phyloP scores from a whole-genome alignment of 1,140 invertebrate genomes.

The Neodiprion fabricii region DNA sequence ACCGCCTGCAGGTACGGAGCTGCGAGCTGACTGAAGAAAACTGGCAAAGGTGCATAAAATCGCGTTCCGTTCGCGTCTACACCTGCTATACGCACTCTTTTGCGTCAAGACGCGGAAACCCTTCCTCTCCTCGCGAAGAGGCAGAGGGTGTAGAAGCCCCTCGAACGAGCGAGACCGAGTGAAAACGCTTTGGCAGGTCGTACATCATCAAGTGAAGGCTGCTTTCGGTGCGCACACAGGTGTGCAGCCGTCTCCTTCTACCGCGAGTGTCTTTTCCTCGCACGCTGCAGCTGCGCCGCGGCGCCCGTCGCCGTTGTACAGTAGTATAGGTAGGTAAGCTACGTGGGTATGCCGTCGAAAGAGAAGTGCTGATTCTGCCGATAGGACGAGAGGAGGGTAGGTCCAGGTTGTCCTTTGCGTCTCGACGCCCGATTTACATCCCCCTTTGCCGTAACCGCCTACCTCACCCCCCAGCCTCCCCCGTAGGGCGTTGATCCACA shows the following conservation, averaged over 20 bases:
- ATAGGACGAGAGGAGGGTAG: neutral
- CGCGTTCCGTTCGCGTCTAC: too few species aligned
- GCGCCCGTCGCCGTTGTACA: neutral
- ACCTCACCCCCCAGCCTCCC: neutral
- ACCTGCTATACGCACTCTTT: too few species aligned
- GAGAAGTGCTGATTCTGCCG: conserved; percentile 1
- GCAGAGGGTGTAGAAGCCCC: neutral
- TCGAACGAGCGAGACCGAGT: neutral
- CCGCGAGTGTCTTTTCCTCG: too few species aligned
- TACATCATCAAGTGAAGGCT: neutral
- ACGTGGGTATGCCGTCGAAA: neutral
- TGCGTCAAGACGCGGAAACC: too few species aligned
- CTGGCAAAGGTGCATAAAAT: too few species aligned
- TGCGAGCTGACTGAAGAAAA: too few species aligned
- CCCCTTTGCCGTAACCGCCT: neutral
- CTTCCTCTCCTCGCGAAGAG: too few species aligned
- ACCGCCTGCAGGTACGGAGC: too few species aligned
- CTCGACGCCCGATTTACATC: neutral
- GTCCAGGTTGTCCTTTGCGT: conserved; percentile 6
- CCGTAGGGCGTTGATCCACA: too few species aligned
- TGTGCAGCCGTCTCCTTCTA: neutral
- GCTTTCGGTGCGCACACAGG: neutral
- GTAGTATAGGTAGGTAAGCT: neutral
- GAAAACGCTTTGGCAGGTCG: neutral
- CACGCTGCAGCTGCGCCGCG: neutral